Evolutionary conservation across 30 jellyfish, hydroid and myxozoan species (phyloP).

Genomic region (Chironex yamaguchii): DNA sequence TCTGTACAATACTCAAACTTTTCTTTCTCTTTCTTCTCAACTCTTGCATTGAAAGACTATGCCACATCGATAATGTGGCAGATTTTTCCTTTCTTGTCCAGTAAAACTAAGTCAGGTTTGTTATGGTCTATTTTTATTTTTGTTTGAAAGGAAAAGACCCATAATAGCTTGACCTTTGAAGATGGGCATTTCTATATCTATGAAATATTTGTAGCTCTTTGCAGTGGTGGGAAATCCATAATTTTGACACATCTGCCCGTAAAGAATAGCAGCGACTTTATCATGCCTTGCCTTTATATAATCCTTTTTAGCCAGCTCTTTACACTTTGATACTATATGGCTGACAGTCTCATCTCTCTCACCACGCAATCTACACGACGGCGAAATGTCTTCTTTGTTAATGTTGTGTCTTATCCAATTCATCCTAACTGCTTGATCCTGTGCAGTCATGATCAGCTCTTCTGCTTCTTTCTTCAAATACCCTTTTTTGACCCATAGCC

Average conservation of each 20-base stretch:
- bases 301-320: slow-evolving; percentile 3
- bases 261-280: slow-evolving; percentile 11
- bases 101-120: slow-evolving; percentile 25
- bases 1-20: slow-evolving; percentile 46
- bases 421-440: too few species aligned
- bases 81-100: slow-evolving; percentile 33
- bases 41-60: slow-evolving; percentile 37
- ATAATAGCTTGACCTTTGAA: slow-evolving; percentile 6
- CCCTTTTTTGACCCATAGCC: too few species aligned
- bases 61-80: slow-evolving; percentile 62
- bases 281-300: slow-evolving; percentile 18
- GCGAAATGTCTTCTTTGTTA: slow-evolving; percentile 27
- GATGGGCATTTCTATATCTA: slow-evolving; percentile 18
- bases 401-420: slow-evolving; percentile 5
- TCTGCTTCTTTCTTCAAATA: too few species aligned
- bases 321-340: slow-evolving; percentile 5
- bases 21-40: slow-evolving; percentile 47
- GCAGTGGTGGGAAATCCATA: slow-evolving; percentile 32
- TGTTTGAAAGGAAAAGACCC: slow-evolving; percentile 10
- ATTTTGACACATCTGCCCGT: background rate
- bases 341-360: slow-evolving; percentile 16
- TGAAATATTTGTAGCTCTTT: background rate
- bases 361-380: slow-evolving; percentile 22
- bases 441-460: too few species aligned
- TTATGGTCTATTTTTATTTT: background rate